Evolutionary conservation across 37 sponge, comb jelly and placozoan species (phyloP).

Genomic region (Haliclona indistincta): DNA sequence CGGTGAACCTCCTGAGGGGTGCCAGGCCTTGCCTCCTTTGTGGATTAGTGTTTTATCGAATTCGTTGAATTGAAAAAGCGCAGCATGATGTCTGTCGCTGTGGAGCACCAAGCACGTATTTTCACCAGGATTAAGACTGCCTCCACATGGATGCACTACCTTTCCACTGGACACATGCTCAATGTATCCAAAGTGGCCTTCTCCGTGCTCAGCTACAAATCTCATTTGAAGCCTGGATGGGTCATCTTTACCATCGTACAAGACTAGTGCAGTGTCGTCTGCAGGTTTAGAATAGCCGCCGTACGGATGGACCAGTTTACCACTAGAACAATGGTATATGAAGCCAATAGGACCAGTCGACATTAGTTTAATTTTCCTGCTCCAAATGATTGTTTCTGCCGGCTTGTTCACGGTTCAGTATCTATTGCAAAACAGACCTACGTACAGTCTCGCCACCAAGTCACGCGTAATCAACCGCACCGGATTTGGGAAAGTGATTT

Average conservation of each 20-base stretch:
- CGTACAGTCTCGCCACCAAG: too few relatives aligned
- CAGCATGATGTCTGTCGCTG: neutral
- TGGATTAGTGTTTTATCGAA: neutral
- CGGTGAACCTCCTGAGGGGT: neutral
- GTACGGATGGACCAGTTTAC: constrained; percentile 2
- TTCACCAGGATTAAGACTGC: neutral
- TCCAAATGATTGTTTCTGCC: too few relatives aligned
- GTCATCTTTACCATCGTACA: neutral
- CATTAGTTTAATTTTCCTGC: too few relatives aligned
- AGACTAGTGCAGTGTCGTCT: neutral
- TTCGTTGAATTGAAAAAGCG: neutral
- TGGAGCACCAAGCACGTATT: neutral
- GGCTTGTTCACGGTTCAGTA: too few relatives aligned
- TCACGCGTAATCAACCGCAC: too few relatives aligned
- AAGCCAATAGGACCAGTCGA: neutral
- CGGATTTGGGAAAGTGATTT: too few relatives aligned
- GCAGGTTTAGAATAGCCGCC: neutral
- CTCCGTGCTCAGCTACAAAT: neutral
- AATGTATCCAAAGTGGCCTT: constrained; percentile 1
- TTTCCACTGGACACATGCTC: constrained; percentile 8
- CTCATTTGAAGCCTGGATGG: neutral
- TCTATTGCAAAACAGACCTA: too few relatives aligned
- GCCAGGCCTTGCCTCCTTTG: neutral
- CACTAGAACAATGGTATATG: neutral
- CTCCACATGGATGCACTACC: neutral